phyloP scores from a whole-genome alignment of 2,888 invertebrate species.

The Leptinotarsa tumamoca region DNA sequence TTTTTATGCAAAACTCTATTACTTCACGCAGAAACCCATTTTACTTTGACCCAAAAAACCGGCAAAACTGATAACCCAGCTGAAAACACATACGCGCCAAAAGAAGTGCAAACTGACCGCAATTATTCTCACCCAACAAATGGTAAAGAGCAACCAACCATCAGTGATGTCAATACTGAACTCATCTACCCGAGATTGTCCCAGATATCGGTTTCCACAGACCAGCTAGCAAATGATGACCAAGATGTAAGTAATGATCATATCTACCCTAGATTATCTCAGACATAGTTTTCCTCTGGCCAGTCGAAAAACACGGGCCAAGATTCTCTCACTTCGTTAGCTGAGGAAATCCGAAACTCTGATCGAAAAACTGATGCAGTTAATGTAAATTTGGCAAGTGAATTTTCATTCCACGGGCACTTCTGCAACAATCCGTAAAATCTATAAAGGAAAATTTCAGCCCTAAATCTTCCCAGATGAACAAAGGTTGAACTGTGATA shows the following conservation, averaged over 20 bases:
- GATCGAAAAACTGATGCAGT: constrained; percentile 9
- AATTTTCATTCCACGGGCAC: too few species aligned
- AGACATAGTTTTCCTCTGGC: background rate
- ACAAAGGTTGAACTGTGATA: background rate
- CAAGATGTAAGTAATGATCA: constrained; percentile 5
- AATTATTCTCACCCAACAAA: background rate
- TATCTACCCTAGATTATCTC: constrained; percentile 12
- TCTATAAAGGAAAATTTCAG: background rate
- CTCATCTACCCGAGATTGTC: constrained; percentile 12
- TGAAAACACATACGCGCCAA: background rate
- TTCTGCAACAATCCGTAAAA: background rate
- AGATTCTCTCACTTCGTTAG: constrained; percentile 2
- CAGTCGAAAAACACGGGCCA: constrained; percentile 2
- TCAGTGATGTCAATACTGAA: background rate
- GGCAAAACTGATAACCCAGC: background rate
- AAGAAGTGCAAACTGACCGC: constrained; percentile 10
- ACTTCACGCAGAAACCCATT: constrained; percentile 4
- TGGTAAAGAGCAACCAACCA: constrained; percentile 1
- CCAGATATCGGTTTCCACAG: constrained; percentile 3
- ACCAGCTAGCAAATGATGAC: constrained; percentile 12
- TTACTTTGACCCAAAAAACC: background rate
- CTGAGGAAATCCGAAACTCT: constrained; percentile 6
- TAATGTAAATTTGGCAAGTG: too few species aligned
- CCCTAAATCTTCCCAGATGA: background rate
- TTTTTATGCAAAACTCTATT: constrained; percentile 1